phyloP scores from a whole-genome alignment of 2,113 vertebrate genomes.

The Rhea americana region DNA sequence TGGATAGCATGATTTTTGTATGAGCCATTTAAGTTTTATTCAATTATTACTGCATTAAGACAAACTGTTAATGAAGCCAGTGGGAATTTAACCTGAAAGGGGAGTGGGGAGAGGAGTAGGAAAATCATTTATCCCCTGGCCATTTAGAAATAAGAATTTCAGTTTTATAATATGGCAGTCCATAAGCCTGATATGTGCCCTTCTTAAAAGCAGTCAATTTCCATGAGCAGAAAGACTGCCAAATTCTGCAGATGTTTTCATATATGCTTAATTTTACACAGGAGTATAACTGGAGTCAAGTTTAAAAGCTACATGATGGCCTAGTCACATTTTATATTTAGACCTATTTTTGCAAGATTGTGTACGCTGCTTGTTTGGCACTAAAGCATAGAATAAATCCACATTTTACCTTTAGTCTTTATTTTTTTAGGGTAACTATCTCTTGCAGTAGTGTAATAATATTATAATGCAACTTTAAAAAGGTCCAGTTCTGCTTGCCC shows the following conservation, averaged over 20 bases:
- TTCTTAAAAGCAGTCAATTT: neutral
- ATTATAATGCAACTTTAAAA: neutral
- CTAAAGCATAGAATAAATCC: neutral
- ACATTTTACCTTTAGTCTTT: neutral
- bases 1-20: neutral
- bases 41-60: neutral
- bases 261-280: neutral
- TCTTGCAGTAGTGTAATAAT: neutral
- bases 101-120: neutral
- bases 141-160: neutral
- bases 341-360: neutral
- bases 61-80: conserved; percentile 7
- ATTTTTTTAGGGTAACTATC: neutral
- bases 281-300: neutral
- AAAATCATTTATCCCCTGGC: neutral
- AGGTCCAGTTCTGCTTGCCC: conserved; percentile 22
- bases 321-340: neutral
- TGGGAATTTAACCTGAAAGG: neutral
- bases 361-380: neutral
- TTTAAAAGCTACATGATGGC: neutral
- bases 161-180: neutral
- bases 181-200: neutral
- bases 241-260: neutral
- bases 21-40: conserved; percentile 32
- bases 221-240: neutral